These are phyloP conservation scores for Masticophis lateralis DNA, from an alignment of 2,797 vertebrate species.

Conservation along the genomic window DNA sequence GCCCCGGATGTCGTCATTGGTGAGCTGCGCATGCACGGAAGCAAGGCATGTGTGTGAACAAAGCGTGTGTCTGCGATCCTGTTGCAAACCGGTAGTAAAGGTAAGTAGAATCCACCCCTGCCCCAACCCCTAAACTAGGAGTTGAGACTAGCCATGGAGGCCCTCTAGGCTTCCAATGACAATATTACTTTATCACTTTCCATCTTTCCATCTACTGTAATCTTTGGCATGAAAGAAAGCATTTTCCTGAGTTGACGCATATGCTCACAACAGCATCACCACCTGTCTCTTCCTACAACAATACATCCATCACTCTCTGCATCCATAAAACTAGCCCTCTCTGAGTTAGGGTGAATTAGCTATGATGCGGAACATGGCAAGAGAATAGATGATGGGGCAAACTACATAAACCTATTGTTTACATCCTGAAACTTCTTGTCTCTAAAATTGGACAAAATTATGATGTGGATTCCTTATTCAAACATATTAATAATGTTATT, in stretches of 20 bases:
- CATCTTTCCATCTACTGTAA: background rate
- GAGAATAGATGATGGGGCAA: background rate
- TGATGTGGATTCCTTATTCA: background rate
- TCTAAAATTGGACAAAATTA: background rate
- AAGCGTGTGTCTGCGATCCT: too few relatives aligned
- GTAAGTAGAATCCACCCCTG: too few relatives aligned
- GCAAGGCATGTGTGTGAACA: too few relatives aligned
- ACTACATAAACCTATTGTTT: background rate
- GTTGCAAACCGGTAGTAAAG: too few relatives aligned
- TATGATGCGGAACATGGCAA: background rate
- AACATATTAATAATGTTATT: background rate
- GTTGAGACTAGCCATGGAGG: background rate
- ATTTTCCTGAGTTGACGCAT: too few relatives aligned
- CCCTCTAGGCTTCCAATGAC: background rate
- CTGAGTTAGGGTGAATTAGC: background rate
- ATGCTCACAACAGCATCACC: background rate
- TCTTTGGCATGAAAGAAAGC: background rate
- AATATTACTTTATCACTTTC: background rate
- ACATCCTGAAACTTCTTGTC: background rate
- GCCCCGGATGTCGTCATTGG: too few relatives aligned
- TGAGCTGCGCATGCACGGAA: too few relatives aligned
- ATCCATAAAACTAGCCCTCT: background rate
- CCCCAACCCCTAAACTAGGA: background rate
- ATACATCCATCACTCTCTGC: background rate
- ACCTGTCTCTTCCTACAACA: background rate